Conservation (phyloP, 2,113 vertebrate species). For the Rutilus rutilus region DNA sequence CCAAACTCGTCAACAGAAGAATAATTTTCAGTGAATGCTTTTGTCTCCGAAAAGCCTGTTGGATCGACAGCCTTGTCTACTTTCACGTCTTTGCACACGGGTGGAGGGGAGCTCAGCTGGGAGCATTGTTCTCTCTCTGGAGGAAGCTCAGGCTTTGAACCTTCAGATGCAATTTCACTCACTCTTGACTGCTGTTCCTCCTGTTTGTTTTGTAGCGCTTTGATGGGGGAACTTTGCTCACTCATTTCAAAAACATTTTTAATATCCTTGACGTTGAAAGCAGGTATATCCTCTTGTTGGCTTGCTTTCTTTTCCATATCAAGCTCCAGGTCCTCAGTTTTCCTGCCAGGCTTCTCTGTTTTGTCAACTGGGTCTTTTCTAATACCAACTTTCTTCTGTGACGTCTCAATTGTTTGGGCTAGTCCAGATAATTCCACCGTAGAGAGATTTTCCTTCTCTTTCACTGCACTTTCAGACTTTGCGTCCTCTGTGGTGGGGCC, state of each 20-base stretch:
- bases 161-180: constrained; percentile 66
- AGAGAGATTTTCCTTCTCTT: constrained; percentile 69
- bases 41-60: constrained; percentile 69
- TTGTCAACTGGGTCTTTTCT: constrained; percentile 67
- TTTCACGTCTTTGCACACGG: constrained; percentile 59
- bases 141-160: constrained; percentile 70
- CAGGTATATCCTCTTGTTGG: constrained; percentile 70
- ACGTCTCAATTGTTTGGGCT: constrained; percentile 73
- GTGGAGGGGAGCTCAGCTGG: constrained; percentile 63
- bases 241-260: constrained; percentile 80
- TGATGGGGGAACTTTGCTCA: constrained; percentile 70
- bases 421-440: constrained; percentile 64
- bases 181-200: constrained; percentile 71
- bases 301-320: constrained; percentile 67
- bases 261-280: constrained; percentile 77
- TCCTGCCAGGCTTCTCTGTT: constrained; percentile 63
- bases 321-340: constrained; percentile 62
- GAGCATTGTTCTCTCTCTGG: constrained; percentile 63
- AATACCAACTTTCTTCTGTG: constrained; percentile 65
- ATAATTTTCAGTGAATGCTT: constrained; percentile 73
- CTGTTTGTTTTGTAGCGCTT: constrained; percentile 68
- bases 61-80: constrained; percentile 67
- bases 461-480: constrained; percentile 57
- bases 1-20: constrained; percentile 76
- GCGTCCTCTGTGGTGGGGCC: constrained; percentile 70